Base-by-base conservation (phyloP, 2,888 invertebrate genomes). In the Latheticus oryzae region DNA sequence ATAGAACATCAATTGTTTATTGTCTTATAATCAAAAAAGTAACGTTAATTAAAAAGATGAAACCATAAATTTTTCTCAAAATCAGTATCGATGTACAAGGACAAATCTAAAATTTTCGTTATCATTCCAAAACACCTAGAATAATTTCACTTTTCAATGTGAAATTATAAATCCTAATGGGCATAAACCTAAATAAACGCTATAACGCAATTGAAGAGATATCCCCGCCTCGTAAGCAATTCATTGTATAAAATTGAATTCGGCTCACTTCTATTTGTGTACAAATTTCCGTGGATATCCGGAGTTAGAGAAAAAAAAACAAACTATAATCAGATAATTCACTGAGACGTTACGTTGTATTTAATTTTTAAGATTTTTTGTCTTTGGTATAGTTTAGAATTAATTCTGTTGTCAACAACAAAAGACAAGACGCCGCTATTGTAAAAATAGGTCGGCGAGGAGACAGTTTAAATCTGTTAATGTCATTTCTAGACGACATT, bases 151-250 rank as follows among this genome's bases (percentile, higher is more conserved):
- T n/a, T n/a, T n/a, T n/a, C n/a, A n/a, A n/a, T n/a, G n/a, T n/a
- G n/a, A n/a, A n/a, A n/a, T n/a, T n/a, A n/a, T n/a, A n/a, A n/a
- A n/a, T n/a, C n/a, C 16, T 48, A 48, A 33, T 48, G 33, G 38
- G 37, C 38, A 38, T 38, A 23, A 50, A 50, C 37, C 38, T 50
- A 23, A 30, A 50, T 38, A 38, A 28, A 50, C 50, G 50, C 50
- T 50, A 26, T 50, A 50, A 50, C 17, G 28, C 21, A 28, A 24
- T 50, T 38, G 38, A 50, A 50, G 50, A 50, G 28, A 38, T 50
- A 38, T 28, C 13, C 11, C n/a, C n/a, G n/a, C n/a, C n/a, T n/a
- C n/a, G 17, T 37, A 50, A 11, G 26, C 26, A 26, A 38, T 26
- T 24, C 13, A 38, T 50, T 15, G 47, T 35, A 35, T 33, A 47